Conservation (phyloP, 2,888 invertebrate genomes). For the Pristionchus exspectatus region DNA sequence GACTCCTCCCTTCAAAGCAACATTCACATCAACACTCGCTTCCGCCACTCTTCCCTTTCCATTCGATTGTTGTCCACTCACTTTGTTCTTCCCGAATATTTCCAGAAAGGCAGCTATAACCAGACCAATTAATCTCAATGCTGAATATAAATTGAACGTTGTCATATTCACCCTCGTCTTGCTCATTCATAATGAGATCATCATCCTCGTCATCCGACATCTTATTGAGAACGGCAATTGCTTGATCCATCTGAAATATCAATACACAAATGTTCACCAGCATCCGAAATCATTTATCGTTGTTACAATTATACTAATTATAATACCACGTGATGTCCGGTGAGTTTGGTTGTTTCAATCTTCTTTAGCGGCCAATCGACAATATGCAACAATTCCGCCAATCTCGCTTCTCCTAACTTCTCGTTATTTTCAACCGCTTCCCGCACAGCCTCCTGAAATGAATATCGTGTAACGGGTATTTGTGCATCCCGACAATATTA, state of each 20-base stretch:
- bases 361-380: conserved; percentile 61
- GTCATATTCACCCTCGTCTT: conserved; percentile 49
- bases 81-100: neutral
- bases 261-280: neutral
- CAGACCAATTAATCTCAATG: neutral
- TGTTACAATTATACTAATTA: neutral
- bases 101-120: neutral
- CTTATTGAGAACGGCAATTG: neutral
- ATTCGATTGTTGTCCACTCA: neutral
- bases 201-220: conserved; percentile 29
- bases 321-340: neutral
- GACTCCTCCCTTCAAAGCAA: conserved; percentile 12
- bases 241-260: conserved; percentile 42
- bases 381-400: conserved; percentile 60
- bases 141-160: neutral
- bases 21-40: conserved; percentile 47
- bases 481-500: neutral
- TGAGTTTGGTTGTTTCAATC: neutral
- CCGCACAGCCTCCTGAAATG: conserved; percentile 51
- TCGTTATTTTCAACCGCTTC: conserved; percentile 57
- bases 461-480: neutral
- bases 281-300: neutral
- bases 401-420: conserved; percentile 58
- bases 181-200: conserved; percentile 36
- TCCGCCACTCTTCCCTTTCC: conserved; percentile 43